Conservation (phyloP, 2,797 vertebrate species). For the Rhinichthys osculus region DNA sequence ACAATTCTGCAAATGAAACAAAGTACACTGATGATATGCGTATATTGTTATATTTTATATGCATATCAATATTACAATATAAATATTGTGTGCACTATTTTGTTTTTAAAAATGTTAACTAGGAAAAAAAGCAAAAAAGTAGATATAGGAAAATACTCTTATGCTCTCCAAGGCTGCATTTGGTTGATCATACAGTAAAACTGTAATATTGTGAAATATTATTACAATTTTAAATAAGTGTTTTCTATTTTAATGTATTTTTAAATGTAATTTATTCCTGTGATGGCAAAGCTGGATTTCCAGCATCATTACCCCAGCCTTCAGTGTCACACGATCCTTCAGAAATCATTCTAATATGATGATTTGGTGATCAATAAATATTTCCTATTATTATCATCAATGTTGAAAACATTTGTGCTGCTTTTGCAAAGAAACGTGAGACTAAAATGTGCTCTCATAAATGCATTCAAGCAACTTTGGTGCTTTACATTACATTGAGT, state of each 20-base stretch:
- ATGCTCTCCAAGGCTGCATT: background rate
- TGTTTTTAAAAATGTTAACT: background rate
- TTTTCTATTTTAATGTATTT: too few relatives aligned
- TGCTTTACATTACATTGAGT: background rate
- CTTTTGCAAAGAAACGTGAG: background rate
- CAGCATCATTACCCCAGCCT: background rate
- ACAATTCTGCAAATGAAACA: background rate
- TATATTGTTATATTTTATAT: background rate
- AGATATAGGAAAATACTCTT: background rate
- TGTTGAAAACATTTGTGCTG: background rate
- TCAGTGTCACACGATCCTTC: background rate
- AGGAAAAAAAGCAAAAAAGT: background rate
- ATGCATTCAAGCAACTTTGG: background rate
- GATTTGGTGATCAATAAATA: background rate
- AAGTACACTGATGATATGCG: background rate
- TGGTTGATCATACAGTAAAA: background rate
- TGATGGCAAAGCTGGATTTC: background rate
- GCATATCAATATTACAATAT: background rate
- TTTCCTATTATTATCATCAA: background rate
- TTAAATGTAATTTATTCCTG: background rate
- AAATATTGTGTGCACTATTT: background rate
- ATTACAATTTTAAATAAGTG: background rate
- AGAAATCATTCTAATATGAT: background rate
- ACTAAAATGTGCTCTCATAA: background rate
- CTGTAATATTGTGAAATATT: background rate